Base-by-base conservation (phyloP, 2,888 invertebrate species). In the Sialis lutaria region DNA sequence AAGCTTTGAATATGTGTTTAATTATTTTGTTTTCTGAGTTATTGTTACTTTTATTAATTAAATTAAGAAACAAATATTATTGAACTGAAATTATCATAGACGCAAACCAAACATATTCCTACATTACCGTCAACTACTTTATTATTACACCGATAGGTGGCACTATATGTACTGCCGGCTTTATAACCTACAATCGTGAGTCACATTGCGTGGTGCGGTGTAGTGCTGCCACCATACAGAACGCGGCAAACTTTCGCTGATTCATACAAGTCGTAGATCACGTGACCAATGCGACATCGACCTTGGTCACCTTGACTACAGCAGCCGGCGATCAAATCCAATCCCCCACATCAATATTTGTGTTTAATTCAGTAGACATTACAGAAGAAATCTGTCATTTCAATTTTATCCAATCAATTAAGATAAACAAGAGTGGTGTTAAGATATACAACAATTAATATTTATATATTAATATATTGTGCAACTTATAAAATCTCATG, bases 1-100 rank as follows among this genome's bases (percentile, higher is more conserved):
- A 67, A 74, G 74, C 48, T 41, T 51, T 48, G 47, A 51, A 49
- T 50, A 22, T 22, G 4, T 4, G 22, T 22, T 22, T 4, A 22
- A 22, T 22, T 22, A 22, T 22, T 22, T 22, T 22, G 4, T 22
- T 22, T 22, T 22, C 2, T 22, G 2, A 22, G 22, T 22, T 22
- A 22, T 22, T 22, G 4, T 22, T 22, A 22, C 22, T 22, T 22
- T 22, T 22, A 22, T 22, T 22, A 22, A 22, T 22, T 22, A 22
- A 22, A 22, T 22, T 22, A 22, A 22, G 22, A 2, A 22, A 2
- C 2, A 22, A 22, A 22, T 22, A 22, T 22, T 22, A 22, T 22
- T 22, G 22, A 22, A 22, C 22, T 22, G 22, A 22, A 22, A 2
- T 22, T 22, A 22, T 22, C 22, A 22, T 22, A 22, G 22, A 22